Conservation (phyloP, 2,113 vertebrate species). For the Neofelis nebulosa region DNA sequence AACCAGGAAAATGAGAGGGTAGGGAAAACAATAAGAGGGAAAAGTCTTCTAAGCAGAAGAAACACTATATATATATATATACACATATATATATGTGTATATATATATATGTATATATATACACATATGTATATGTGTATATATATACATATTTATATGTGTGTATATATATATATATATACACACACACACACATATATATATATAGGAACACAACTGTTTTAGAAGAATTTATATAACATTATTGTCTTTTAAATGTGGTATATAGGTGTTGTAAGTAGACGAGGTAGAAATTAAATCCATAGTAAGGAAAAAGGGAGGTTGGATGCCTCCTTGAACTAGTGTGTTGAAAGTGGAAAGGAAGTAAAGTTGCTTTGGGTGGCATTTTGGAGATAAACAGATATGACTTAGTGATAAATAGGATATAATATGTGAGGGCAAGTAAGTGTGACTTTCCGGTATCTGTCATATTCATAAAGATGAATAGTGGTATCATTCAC, state of each 20-base stretch:
- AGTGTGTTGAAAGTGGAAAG: background rate
- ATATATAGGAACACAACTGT: background rate
- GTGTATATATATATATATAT: no score
- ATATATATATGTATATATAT: no score
- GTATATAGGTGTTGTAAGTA: fast-evolving
- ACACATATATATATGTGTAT: no score
- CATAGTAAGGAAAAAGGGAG: background rate
- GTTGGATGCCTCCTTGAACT: background rate
- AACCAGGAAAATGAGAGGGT: background rate
- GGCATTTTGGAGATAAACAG: background rate
- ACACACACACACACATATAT: no score
- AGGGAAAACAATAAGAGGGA: background rate
- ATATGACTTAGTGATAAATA: background rate
- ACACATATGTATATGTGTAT: no score
- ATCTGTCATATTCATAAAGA: background rate
- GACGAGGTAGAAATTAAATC: background rate
- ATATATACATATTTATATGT: no score
- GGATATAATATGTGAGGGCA: background rate
- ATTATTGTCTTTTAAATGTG: background rate
- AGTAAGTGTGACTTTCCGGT: background rate
- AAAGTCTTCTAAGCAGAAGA: background rate
- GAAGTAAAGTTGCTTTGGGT: background rate
- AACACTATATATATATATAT: background rate
- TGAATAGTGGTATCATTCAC: background rate
- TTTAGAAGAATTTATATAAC: background rate